Evolutionary conservation across 2,888 invertebrate genomes (phyloP).

Genomic region (Meghimatium bilineatum): DNA sequence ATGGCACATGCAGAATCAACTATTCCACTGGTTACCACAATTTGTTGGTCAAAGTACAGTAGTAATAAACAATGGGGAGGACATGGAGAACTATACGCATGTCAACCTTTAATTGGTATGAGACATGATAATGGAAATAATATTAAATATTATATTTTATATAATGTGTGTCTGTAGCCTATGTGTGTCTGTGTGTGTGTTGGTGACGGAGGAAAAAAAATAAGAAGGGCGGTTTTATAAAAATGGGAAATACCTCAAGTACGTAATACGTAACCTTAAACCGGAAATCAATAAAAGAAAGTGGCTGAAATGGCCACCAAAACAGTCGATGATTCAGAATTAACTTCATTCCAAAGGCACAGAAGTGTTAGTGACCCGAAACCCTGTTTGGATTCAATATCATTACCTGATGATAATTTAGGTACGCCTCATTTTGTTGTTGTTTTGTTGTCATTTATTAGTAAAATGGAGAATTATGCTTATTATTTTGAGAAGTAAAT

Average conservation of each 20-base stretch:
- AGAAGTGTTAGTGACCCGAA: conserved; percentile 69
- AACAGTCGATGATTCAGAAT: conserved; percentile 64
- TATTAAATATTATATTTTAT: not conserved
- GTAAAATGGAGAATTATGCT: not conserved
- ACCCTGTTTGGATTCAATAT: conserved; percentile 56
- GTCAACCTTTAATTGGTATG: no score
- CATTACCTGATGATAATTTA: conserved; percentile 49
- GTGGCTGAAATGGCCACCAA: conserved; percentile 68
- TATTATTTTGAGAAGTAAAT: not conserved
- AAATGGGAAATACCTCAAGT: no score
- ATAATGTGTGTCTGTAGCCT: not conserved
- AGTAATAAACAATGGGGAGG: no score
- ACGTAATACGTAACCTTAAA: conserved; percentile 43
- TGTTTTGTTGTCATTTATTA: not conserved
- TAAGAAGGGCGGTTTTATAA: no score
- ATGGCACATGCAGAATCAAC: no score
- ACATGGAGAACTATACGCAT: no score
- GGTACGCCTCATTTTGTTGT: not conserved
- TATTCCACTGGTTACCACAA: no score
- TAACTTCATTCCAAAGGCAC: conserved; percentile 59
- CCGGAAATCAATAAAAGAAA: conserved; percentile 51
- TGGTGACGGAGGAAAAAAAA: not conserved
- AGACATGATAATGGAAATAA: no score
- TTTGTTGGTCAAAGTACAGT: no score
- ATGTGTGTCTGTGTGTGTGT: not conserved